Conservation (phyloP, 1,140 invertebrate genomes). For the Vollenhovia emeryi region DNA sequence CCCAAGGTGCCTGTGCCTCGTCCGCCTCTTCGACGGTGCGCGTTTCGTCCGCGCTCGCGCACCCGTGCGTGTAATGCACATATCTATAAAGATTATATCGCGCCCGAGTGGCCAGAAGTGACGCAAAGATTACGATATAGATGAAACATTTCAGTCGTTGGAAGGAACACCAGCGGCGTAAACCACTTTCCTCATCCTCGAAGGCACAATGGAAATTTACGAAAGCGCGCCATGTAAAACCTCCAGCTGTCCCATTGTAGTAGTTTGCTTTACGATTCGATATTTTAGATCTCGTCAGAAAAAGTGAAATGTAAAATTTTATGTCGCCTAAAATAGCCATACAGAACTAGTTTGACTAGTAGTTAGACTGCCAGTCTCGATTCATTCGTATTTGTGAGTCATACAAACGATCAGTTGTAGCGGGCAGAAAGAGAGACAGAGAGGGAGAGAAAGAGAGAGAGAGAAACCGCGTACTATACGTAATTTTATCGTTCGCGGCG, state of each 20-base stretch:
- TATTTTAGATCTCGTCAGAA: background rate
- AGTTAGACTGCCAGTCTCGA: background rate
- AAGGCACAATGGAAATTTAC: background rate
- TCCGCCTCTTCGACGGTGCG: constrained; percentile 20
- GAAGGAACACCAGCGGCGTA: background rate
- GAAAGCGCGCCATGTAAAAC: background rate
- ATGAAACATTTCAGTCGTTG: constrained; percentile 19
- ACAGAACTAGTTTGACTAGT: background rate
- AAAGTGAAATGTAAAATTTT: background rate
- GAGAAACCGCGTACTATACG: background rate
- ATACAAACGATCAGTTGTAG: background rate
- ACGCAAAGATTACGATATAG: constrained; percentile 47
- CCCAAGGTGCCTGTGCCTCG: constrained; percentile 62
- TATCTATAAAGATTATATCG: constrained; percentile 52
- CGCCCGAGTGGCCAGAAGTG: constrained; percentile 27
- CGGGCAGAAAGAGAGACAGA: background rate
- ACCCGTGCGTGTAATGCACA: constrained; percentile 31
- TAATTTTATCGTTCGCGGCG: constrained; percentile 42
- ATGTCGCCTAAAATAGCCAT: background rate
- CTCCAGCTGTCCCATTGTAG: background rate
- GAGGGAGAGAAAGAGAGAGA: background rate
- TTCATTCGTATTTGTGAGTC: constrained; percentile 14
- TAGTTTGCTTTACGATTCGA: background rate
- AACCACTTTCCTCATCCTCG: constrained; percentile 2
- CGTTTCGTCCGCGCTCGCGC: constrained; percentile 28